Percentiles rank a stretch among this genome's conserved stretches.
phyloP scores from a whole-genome alignment of 1,140 invertebrate genomes.

The Lepidurus packardi region DNA sequence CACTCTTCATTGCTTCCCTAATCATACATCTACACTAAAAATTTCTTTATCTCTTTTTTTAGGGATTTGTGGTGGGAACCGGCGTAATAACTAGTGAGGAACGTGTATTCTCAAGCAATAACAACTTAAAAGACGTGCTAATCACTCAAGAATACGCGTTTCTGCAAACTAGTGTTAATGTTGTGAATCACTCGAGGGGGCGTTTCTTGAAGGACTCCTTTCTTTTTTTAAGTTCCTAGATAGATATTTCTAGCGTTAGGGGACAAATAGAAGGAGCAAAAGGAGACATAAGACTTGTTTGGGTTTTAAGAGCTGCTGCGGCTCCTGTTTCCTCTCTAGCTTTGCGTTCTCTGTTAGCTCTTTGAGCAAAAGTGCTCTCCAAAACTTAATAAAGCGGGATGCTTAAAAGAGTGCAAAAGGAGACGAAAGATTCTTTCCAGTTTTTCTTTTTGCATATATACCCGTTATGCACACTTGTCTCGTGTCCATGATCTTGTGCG shows the following conservation, averaged over 20 bases:
- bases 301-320: background rate
- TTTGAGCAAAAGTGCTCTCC: background rate
- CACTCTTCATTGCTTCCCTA: background rate
- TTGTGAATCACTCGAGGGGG: background rate
- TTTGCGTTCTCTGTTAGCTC: background rate
- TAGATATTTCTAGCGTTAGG: too few relatives aligned
- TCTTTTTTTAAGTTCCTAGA: too few relatives aligned
- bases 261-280: background rate
- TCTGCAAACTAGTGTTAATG: background rate
- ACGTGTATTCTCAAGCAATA: conserved; percentile 22
- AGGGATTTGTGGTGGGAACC: background rate
- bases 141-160: conserved; percentile 6
- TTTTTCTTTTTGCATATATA: background rate
- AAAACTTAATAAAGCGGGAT: conserved; percentile 14
- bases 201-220: too few relatives aligned
- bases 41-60: background rate
- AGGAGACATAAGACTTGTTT: background rate
- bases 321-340: background rate
- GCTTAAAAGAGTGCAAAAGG: background rate
- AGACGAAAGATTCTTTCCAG: background rate
- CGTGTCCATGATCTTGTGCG: too few relatives aligned
- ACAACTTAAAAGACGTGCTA: conserved; percentile 7
- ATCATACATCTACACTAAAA: background rate
- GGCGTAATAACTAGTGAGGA: background rate
- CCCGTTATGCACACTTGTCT: too few relatives aligned